Evolutionary conservation across 2,113 vertebrate species (phyloP).

Genomic region (Willisornis vidua): DNA sequence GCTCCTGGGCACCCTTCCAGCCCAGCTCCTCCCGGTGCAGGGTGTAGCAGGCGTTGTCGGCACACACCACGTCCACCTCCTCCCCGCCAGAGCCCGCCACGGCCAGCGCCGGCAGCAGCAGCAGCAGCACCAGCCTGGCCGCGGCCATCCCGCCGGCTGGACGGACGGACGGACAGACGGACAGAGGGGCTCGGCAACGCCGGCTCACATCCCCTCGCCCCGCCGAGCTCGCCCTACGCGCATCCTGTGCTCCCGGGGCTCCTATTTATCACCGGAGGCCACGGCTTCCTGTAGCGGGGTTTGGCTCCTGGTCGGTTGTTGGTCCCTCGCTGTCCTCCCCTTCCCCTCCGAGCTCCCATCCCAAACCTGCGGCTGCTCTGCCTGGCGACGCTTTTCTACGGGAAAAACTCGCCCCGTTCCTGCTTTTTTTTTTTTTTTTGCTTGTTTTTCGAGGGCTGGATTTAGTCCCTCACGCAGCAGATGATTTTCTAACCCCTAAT

Average conservation of each 20-base stretch:
- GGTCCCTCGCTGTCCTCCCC: background rate
- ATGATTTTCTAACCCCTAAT: slow-evolving; percentile 44
- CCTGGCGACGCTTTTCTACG: background rate
- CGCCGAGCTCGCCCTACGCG: slow-evolving; percentile 28
- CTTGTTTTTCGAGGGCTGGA: background rate
- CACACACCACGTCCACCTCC: slow-evolving; percentile 59
- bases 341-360: background rate
- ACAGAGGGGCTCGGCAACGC: background rate
- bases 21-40: slow-evolving; percentile 47
- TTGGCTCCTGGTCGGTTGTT: background rate
- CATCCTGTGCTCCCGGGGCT: slow-evolving; percentile 70
- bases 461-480: background rate
- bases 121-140: background rate
- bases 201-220: slow-evolving; percentile 59
- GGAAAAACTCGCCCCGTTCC: background rate
- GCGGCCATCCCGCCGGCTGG: background rate
- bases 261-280: slow-evolving; percentile 78
- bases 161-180: background rate
- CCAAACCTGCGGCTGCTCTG: background rate
- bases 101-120: background rate
- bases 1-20: slow-evolving; percentile 36
- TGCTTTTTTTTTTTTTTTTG: too few species aligned
- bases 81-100: background rate
- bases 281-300: slow-evolving; percentile 72
- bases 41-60: slow-evolving; percentile 68